A percentile compares a stretch with the other conserved stretches of the same genome.
Conservation (phyloP, 2,888 invertebrate species). For the Zhuqinia jingwanae region DNA sequence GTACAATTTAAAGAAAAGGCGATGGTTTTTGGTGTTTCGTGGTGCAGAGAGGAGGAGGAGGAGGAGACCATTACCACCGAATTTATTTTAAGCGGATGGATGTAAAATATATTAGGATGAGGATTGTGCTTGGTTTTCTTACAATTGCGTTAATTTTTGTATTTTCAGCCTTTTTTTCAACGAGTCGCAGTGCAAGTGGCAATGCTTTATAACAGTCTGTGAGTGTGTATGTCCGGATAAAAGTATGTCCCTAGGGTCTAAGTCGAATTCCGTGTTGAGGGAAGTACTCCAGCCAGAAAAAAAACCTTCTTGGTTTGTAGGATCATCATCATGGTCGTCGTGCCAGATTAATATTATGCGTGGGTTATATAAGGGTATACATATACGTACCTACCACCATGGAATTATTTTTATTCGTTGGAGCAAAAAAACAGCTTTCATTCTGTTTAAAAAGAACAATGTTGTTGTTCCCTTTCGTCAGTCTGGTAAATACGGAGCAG, state of each 20-base stretch:
- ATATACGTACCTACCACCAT: too few species aligned
- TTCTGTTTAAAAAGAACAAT: too few species aligned
- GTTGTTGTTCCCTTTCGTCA: too few species aligned
- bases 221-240: neutral
- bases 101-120: too few species aligned
- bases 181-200: neutral
- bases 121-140: neutral
- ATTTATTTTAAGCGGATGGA: neutral
- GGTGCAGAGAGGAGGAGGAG: neutral
- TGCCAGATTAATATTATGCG: neutral
- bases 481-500: too few species aligned
- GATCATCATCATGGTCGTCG: neutral
- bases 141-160: neutral
- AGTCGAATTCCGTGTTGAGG: conserved; percentile 74
- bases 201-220: conserved; percentile 14
- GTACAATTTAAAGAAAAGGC: too few species aligned
- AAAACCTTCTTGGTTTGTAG: conserved; percentile 39
- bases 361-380: too few species aligned
- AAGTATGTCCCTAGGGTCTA: conserved; percentile 71
- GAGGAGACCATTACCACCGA: neutral
- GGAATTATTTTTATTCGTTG: too few species aligned
- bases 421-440: too few species aligned
- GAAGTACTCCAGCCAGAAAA: conserved; percentile 55
- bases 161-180: conserved; percentile 55
- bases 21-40: neutral